Evolutionary conservation across 2,113 vertebrate species (phyloP), one percentile per base, ranked within the genome.

Genomic region (Chascanopsetta lugubris): DNA sequence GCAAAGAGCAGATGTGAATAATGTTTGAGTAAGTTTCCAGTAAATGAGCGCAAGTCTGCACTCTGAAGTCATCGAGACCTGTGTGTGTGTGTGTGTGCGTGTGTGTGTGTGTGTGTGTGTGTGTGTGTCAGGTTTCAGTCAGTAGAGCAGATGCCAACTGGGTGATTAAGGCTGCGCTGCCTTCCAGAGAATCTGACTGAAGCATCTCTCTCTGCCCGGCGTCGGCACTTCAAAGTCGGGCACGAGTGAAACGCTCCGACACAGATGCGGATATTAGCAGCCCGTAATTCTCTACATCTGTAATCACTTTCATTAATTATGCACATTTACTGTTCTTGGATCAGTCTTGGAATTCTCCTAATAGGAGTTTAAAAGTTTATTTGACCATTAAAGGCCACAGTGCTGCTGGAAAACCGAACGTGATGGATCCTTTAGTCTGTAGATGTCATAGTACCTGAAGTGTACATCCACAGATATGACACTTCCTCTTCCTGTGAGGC

Each of bases 61-160:
- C 10, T n/a, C 38, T 42, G 38, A 42, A 42, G 38, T 42, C 38
- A 42, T 25, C 11, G 45, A 0, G 45, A 17, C 13, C 56, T 69
- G 56, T 70, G 71, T 43, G 40, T 46, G 63, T 20, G 22, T 32
- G 40, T 29, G 22, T 46, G 42, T 56, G 25, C 42, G 51, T 51
- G 12, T 49, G 25, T 42, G 51, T 38, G 9, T 42, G 32, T 9
- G 59, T 49, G 64, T 67, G 55, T 56, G 61, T 61, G 63, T 70
- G 56, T 70, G 71, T 80, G 78, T 87, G 66, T 85, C 78, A 77
- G 71, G 74, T 88, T 86, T 77, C 82, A 85, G 71, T 64, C 71
- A 51, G 69, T 60, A 18, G 42, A 72, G 50, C 56, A 61, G 67
- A 77, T 75, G 83, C 80, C 79, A 85, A 53, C 63, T 69, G 66